phyloP scores from a whole-genome alignment of 2,113 vertebrate species.

The Silurus meridionalis region DNA sequence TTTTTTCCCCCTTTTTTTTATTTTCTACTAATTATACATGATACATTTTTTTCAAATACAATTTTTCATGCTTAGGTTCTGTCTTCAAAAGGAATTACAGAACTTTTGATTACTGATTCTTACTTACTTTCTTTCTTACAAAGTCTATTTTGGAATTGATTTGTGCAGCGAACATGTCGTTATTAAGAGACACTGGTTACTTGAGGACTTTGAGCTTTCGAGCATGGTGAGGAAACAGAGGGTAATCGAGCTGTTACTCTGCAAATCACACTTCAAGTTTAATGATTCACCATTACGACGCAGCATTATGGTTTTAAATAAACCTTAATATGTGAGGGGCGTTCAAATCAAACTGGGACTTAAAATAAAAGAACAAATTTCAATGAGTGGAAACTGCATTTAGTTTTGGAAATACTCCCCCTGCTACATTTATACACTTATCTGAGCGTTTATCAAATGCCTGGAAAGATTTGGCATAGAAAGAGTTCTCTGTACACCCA shows the following conservation, averaged over 20 bases:
- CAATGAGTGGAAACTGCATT: too few relatives aligned
- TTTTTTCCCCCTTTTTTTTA: not conserved
- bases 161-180: not conserved
- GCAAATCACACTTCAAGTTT: not conserved
- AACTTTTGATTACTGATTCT: not conserved
- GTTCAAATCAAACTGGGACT: too few relatives aligned
- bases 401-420: too few relatives aligned
- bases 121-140: not conserved
- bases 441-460: too few relatives aligned
- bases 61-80: not conserved
- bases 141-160: not conserved
- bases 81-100: not conserved
- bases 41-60: not conserved
- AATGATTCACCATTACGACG: not conserved
- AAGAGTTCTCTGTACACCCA: too few relatives aligned
- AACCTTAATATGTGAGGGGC: not conserved
- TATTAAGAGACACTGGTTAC: not conserved
- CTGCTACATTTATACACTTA: too few relatives aligned
- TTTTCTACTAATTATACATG: not conserved
- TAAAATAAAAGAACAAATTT: too few relatives aligned
- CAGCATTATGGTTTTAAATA: not conserved
- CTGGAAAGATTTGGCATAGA: too few relatives aligned
- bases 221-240: not conserved
- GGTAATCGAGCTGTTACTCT: not conserved
- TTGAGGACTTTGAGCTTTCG: slow-evolving; percentile 36